Base-by-base conservation (phyloP, 2,888 invertebrate species). In the Perizoma flavofasciatum region DNA sequence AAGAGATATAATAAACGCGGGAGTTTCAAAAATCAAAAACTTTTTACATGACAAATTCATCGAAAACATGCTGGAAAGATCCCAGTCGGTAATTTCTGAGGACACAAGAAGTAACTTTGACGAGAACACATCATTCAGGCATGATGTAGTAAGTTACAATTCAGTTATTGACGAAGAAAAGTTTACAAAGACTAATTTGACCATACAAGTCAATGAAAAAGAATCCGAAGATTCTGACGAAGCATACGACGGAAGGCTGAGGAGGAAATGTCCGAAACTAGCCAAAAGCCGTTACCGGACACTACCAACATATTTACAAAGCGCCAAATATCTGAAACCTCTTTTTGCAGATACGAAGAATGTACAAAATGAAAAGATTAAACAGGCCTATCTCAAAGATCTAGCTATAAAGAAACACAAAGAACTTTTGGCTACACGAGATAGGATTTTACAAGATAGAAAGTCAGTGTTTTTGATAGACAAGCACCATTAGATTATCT, bases 391-490 rank as follows among this genome's bases (percentile, higher is more conserved):
- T 62, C 71, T 93, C 5, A 92, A 83, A 74, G 92, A 93, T 11
- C 68, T 90, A 37, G 93, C 94, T 79, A 71, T 94, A 61, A 89
- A 89, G 63, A 94, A 93, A 75, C 88, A 94, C 11, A 93, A 89
- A 76, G 92, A 93, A 34, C 75, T 94, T 62, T 74, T 95, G 47
- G 85, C 74, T 5, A 88, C 86, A 51, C 93, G 93, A 71, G 93
- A 94, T 49, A 89, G 88, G 69, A 90, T 93, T 64, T 74, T 95
- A 54, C 95, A 95, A 73, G 93, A 92, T 61, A 92, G 93, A 77
- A 94, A 93, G 95, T 95, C 82, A 85, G 87, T 78, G 65, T 48
- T 10, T 35, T 8, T 41, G 5, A 41, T 37, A 7, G 37, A 37
- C 37, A 37, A 37, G 44, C 22, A 44, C 44, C 5, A 7, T 37